These are phyloP conservation scores for Riptortus pedestris DNA, from an alignment of 1,140 invertebrate genomes.

Conservation along the genomic window DNA sequence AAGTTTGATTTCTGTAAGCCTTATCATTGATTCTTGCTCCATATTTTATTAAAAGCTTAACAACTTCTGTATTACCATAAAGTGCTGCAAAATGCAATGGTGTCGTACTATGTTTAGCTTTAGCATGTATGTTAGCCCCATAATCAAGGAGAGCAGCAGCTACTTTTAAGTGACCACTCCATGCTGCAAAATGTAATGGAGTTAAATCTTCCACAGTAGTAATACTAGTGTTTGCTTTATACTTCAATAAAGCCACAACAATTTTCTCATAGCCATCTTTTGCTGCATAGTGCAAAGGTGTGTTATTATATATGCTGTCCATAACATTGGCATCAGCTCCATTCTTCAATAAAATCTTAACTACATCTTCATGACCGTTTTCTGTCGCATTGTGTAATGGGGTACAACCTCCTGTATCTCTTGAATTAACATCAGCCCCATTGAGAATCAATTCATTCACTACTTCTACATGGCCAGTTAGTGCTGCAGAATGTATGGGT, in stretches of 20 bases:
- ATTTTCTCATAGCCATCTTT: background rate
- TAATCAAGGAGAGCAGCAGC: background rate
- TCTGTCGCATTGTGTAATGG: background rate
- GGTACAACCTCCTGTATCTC: background rate
- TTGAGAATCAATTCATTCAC: background rate
- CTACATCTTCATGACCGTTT: background rate
- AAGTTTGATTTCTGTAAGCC: background rate
- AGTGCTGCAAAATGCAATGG: background rate
- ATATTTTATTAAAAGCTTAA: background rate
- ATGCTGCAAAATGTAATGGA: background rate
- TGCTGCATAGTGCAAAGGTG: background rate
- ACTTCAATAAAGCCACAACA: background rate
- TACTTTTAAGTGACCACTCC: background rate
- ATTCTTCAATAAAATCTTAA: background rate
- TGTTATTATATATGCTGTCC: background rate
- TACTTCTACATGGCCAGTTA: background rate
- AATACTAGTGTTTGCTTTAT: background rate
- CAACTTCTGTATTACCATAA: background rate
- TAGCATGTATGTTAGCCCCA: background rate
- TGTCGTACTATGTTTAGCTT: background rate
- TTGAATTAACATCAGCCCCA: background rate
- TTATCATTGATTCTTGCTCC: background rate
- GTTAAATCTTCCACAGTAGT: background rate
- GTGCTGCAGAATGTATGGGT: background rate
- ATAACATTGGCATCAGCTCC: background rate